A percentile compares a stretch with the other conserved stretches of the same genome.
phyloP scores from a whole-genome alignment of 2,113 vertebrate genomes.

The Calypte anna region DNA sequence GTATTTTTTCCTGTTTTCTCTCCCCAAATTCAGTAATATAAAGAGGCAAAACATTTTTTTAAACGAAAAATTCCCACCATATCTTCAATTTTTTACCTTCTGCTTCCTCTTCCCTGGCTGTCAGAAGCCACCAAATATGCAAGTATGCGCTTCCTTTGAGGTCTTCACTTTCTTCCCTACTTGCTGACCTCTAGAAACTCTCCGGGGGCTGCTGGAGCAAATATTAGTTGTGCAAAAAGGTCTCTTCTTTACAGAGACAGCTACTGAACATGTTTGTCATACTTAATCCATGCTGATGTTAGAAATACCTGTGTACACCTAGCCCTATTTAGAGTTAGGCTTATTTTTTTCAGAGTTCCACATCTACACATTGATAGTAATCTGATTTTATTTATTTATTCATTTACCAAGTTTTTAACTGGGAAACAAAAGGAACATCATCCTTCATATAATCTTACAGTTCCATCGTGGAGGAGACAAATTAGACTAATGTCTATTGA shows the following conservation, averaged over 20 bases:
- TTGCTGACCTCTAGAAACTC: constrained; percentile 1
- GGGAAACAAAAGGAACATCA: not conserved
- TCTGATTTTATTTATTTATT: too few relatives aligned
- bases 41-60: not conserved
- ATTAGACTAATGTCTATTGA: not conserved
- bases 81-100: not conserved
- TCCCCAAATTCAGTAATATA: not conserved
- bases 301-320: not conserved
- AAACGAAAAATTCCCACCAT: not conserved
- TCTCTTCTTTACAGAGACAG: not conserved
- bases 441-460: not conserved
- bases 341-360: not conserved
- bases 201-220: not conserved
- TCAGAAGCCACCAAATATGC: not conserved
- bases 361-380: not conserved
- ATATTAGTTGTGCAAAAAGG: not conserved
- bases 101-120: not conserved
- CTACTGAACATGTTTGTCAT: not conserved
- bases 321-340: not conserved
- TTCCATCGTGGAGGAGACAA: not conserved
- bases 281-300: not conserved
- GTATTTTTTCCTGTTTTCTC: accelerated
- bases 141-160: not conserved
- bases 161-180: not conserved
- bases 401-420: not conserved